These are phyloP conservation scores for Microctonus aethiopoides DNA, from an alignment of 2,888 invertebrate species.

Conservation along the genomic window DNA sequence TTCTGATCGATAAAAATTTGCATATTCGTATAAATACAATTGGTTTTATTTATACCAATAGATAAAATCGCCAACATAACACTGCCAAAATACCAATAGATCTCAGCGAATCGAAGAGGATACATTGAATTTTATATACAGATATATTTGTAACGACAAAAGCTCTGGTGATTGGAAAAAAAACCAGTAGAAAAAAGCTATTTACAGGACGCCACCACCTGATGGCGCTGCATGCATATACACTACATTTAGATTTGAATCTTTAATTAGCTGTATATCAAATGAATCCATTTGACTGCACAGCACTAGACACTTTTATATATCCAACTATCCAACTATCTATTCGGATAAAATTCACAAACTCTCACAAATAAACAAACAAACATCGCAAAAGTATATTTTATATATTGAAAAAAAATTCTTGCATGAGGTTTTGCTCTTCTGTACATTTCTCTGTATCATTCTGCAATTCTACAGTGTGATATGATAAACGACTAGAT, in stretches of 20 bases:
- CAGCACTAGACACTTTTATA: not conserved
- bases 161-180: not conserved
- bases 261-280: conserved; percentile 67
- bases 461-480: not conserved
- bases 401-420: not conserved
- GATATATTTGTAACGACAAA: not conserved
- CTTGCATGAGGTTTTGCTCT: not conserved
- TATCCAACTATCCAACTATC: not conserved
- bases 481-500: not conserved
- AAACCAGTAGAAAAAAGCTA: not conserved
- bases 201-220: conserved; percentile 1
- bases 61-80: too few relatives aligned
- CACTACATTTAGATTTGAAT: conserved; percentile 59
- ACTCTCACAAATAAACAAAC: too few relatives aligned
- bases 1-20: too few relatives aligned
- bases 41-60: too few relatives aligned
- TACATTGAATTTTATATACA: not conserved
- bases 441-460: not conserved
- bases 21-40: too few relatives aligned
- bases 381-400: too few relatives aligned
- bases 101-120: too few relatives aligned
- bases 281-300: conserved; percentile 55
- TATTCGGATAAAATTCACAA: not conserved
- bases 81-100: too few relatives aligned
- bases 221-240: conserved; percentile 1